phyloP scores from a whole-genome alignment of 2,113 vertebrate species.

The Thryonomys swinderianus region DNA sequence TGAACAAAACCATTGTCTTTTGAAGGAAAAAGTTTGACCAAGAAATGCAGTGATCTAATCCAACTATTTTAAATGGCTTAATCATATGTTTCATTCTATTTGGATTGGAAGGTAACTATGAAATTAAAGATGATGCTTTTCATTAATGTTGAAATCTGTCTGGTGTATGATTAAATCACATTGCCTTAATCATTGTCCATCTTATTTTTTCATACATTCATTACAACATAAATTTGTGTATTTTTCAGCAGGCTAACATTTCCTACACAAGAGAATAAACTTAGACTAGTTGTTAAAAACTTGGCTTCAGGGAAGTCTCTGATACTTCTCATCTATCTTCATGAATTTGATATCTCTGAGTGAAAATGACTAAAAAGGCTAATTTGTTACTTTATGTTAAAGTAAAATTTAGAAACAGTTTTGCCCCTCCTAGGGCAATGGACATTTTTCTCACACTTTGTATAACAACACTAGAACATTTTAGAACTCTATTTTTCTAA shows the following conservation, averaged over 20 bases:
- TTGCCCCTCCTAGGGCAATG: not conserved
- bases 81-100: conserved; percentile 80
- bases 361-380: conserved; percentile 38
- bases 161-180: conserved; percentile 68
- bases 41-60: conserved; percentile 77
- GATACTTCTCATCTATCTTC: conserved; percentile 42
- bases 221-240: conserved; percentile 51
- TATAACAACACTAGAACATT: not conserved
- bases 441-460: conserved; percentile 50
- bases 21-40: conserved; percentile 81
- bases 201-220: conserved; percentile 59
- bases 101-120: conserved; percentile 78
- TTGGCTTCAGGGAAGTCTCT: not conserved
- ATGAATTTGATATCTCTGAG: conserved; percentile 6
- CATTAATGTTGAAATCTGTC: conserved; percentile 74
- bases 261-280: conserved; percentile 17
- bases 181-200: conserved; percentile 55
- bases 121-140: conserved; percentile 82
- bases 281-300: conserved; percentile 51
- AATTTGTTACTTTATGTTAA: conserved; percentile 50
- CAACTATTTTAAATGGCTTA: conserved; percentile 76
- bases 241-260: conserved; percentile 54
- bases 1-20: conserved; percentile 82
- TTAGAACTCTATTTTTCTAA: conserved; percentile 16
- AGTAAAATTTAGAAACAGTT: conserved; percentile 7